Evolutionary conservation across 2,888 invertebrate genomes (phyloP), one percentile per base, ranked within the genome.

Genomic region (Apodemia mormo): DNA sequence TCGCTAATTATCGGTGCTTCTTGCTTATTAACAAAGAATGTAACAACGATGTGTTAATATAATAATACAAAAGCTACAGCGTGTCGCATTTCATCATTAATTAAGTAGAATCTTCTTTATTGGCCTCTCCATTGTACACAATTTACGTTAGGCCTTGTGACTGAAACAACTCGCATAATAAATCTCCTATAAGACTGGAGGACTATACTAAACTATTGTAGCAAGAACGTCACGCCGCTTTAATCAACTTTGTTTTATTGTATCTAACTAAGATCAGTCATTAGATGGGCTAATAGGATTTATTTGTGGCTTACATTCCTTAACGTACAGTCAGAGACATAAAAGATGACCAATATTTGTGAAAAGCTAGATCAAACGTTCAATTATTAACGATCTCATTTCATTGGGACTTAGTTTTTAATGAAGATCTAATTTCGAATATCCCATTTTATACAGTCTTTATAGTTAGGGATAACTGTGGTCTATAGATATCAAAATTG

Each of bases 171-270:
- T 75, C 73, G 74, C 81, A 81, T 85, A 85, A 86, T 84, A 85
- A 86, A 85, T 82, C 80, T 85, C 87, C 87, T 85, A 88, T 85
- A 80, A 81, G 79, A 80, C 81, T 80, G 79, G 76, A 76, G 74
- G 74, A 71, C 69, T 73, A 74, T 73, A 76, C 68, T 73, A 73
- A 78, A 77, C 79, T 77, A 79, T 80, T 75, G 74, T 79, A 76
- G 78, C 74, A 77, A 75, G 77, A 79, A 81, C 81, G 81, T 79
- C 79, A 80, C 75, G 79, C 78, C 76, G 79, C 74, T 80, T 80
- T 85, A 86, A 85, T 86, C 86, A 87, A 79, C 79, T 82, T 84
- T 81, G 84, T 87, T 85, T 86, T 86, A 85, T 85, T 83, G 81
- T 80, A 79, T 79, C 79, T 76, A 45, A 45, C 45, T 45, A 74